phyloP scores from a whole-genome alignment of 2,888 invertebrate genomes.

The Ariolimax columbianus region DNA sequence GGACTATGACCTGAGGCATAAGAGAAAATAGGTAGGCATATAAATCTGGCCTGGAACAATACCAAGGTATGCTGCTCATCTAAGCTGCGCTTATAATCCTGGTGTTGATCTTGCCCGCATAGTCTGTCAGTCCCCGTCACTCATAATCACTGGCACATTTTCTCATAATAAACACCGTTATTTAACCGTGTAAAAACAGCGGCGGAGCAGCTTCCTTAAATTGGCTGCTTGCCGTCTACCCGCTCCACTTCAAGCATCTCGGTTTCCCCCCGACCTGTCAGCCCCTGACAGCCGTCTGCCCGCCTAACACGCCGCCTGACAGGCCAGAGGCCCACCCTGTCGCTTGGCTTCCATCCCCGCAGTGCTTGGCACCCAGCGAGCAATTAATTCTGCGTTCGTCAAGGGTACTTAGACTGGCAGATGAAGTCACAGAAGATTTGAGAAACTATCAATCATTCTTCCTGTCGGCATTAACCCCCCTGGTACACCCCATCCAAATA shows the following conservation, averaged over 20 bases:
- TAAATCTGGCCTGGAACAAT: too few species aligned
- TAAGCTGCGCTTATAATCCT: neutral
- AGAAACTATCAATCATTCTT: conserved; percentile 56
- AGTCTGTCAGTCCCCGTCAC: conserved; percentile 40
- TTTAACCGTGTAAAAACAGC: conserved; percentile 38
- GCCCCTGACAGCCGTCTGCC: conserved; percentile 46
- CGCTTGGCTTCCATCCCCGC: conserved; percentile 41
- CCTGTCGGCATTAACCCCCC: conserved; percentile 38
- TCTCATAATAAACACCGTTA: conserved; percentile 44
- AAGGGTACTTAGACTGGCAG: conserved; percentile 52
- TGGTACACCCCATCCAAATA: neutral
- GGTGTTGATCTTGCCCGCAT: conserved; percentile 3
- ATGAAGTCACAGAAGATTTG: conserved; percentile 60
- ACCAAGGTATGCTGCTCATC: conserved; percentile 11
- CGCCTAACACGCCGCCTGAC: conserved; percentile 46
- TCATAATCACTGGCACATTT: conserved; percentile 36
- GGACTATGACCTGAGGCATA: too few species aligned
- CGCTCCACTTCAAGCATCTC: conserved; percentile 47
- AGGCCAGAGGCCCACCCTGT: conserved; percentile 46
- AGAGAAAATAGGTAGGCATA: too few species aligned
- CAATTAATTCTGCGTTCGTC: conserved; percentile 52
- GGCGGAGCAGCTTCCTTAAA: conserved; percentile 25
- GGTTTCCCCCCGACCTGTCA: conserved; percentile 44
- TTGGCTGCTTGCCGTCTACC: conserved; percentile 43
- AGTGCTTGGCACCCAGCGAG: conserved; percentile 46